Evolutionary conservation across 1,140 invertebrate species (phyloP).

Genomic region (Eueides isabella): DNA sequence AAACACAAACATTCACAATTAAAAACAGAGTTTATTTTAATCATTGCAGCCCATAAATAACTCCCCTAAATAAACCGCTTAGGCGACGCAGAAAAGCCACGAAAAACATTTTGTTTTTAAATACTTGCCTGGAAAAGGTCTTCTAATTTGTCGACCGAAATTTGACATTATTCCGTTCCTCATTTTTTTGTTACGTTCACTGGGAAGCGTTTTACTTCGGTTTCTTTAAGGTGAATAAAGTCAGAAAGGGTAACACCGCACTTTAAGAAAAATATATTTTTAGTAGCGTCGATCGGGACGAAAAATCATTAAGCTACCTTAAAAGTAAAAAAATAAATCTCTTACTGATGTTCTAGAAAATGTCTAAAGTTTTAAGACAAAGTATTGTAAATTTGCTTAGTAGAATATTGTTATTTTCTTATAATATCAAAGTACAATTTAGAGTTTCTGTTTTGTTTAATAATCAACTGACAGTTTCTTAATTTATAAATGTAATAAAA

Average conservation of each 20-base stretch:
- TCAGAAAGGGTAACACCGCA: constrained; percentile 69
- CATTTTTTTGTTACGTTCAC: constrained; percentile 78
- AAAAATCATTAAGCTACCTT: constrained; percentile 45
- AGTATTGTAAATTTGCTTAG: background rate
- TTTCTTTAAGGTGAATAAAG: constrained; percentile 58
- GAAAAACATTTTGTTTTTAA: constrained; percentile 68
- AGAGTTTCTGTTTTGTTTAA: too few species aligned
- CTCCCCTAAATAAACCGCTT: constrained; percentile 43
- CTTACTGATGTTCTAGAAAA: background rate
- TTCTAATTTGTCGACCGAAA: constrained; percentile 76
- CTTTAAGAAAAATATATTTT: constrained; percentile 61
- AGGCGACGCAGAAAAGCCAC: constrained; percentile 42
- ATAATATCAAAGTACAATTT: background rate
- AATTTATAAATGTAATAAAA: too few species aligned
- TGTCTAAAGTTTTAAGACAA: background rate
- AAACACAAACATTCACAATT: constrained; percentile 21
- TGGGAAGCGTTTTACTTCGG: constrained; percentile 63
- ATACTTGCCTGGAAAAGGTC: constrained; percentile 69
- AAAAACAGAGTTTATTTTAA: constrained; percentile 36
- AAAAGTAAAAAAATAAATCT: constrained; percentile 30
- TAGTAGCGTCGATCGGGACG: constrained; percentile 40
- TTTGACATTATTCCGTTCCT: constrained; percentile 71
- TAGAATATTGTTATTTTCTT: background rate
- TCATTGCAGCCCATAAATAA: constrained; percentile 38
- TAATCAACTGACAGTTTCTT: too few species aligned